Evolutionary conservation across 2,113 vertebrate species (phyloP).

Genomic region (Tychaedon coryphoeus): DNA sequence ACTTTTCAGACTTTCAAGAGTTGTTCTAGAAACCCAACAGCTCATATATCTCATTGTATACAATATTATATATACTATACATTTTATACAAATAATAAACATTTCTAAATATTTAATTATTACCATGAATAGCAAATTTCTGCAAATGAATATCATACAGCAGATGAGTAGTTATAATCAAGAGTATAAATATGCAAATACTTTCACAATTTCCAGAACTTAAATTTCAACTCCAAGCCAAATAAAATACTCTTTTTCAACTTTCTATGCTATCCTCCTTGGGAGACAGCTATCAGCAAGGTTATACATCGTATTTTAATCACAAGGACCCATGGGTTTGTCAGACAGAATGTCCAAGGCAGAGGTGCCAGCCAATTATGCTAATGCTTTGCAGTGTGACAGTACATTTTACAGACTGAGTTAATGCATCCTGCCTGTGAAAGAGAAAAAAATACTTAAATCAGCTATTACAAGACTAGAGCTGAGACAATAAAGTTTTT

Average conservation of each 20-base stretch:
- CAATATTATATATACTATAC: background rate
- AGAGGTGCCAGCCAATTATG: constrained; percentile 45
- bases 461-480: background rate
- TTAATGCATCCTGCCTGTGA: background rate
- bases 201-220: background rate
- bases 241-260: background rate
- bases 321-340: background rate
- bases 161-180: background rate
- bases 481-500: background rate
- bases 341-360: constrained; percentile 38
- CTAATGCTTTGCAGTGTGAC: constrained; percentile 18
- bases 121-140: background rate
- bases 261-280: background rate
- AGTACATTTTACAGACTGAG: constrained; percentile 30
- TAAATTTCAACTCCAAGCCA: background rate
- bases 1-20: background rate
- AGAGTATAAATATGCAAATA: background rate
- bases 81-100: background rate
- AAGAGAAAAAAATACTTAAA: background rate
- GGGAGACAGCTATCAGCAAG: constrained; percentile 6
- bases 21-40: background rate
- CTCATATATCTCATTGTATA: background rate
- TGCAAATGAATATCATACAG: background rate
- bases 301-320: constrained; percentile 46
- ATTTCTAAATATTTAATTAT: background rate